Base-by-base conservation (phyloP, 1,140 invertebrate genomes). In the Zaprionus capensis region DNA sequence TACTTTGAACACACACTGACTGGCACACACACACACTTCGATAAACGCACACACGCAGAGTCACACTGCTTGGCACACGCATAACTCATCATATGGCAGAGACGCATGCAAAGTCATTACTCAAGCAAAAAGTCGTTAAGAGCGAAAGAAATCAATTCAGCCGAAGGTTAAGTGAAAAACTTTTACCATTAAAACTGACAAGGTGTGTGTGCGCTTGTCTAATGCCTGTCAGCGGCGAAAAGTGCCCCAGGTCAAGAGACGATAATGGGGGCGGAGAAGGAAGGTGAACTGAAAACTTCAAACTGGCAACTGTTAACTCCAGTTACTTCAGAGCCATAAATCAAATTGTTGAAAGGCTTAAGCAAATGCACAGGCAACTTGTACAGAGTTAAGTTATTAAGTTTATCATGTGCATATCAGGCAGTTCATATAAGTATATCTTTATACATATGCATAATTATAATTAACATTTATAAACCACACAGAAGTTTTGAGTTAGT, bases 81-180 rank as follows among this genome's bases (percentile, higher is more conserved):
- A 83, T 76, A 75, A 79, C 73, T 74, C 73, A 76, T 79, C 59
- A 76, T 86, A 69, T 81, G 76, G 71, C 80, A 83, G 51, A 73
- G 63, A 83, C 71, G 81, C 81, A 80, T 87, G 81, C 76, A 80
- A 88, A 87, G 84, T 81, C 84, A 88, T 87, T 87, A 84, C 84
- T 87, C 83, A 63, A 69, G 83, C 73, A 72, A 69, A 84, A 88
- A 88, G 83, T 88, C 83, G 84, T 88, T 88, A 84, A 71, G 75
- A 69, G 70, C 66, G 51, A 81, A 71, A 78, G 61, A 78, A 86
- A 86, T 86, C 83, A 86, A 86, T 86, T 88, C 77, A 88, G 57
- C 70, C 80, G 75, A 88, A 81, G 84, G 83, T 84, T 87, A 87
- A 87, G 83, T 87, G 83, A 88, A 87, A 87, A 87, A 87, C 28